These are phyloP conservation scores for Microplitis demolitor DNA, from an alignment of 1,140 invertebrate genomes.

Conservation along the genomic window DNA sequence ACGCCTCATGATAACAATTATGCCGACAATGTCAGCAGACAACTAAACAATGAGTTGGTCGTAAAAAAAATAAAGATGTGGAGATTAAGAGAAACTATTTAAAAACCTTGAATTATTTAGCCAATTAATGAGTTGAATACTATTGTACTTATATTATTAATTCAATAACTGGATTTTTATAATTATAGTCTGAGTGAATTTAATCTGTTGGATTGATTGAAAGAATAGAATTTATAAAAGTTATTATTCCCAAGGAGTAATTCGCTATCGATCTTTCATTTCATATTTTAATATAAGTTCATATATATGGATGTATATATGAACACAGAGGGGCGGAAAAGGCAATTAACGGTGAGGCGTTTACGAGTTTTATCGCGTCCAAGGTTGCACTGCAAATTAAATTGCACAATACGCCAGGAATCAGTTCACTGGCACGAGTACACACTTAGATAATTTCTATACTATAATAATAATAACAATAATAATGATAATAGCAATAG, in stretches of 20 bases:
- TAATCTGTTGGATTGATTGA: too few relatives aligned
- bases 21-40: background rate
- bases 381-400: conserved; percentile 33
- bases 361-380: conserved; percentile 27
- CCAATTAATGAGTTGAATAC: too few relatives aligned
- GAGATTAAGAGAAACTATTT: too few relatives aligned
- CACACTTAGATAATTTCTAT: background rate
- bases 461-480: too few relatives aligned
- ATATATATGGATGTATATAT: conserved; percentile 1
- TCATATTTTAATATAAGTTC: background rate
- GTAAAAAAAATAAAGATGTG: too few relatives aligned
- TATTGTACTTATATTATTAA: too few relatives aligned
- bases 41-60: background rate
- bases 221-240: too few relatives aligned
- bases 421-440: conserved; percentile 32
- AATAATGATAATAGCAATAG: too few relatives aligned
- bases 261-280: conserved; percentile 1
- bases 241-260: background rate
- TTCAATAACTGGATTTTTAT: too few relatives aligned
- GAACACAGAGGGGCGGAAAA: conserved; percentile 14
- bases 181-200: too few relatives aligned
- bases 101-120: too few relatives aligned
- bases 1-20: background rate
- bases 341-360: conserved; percentile 29
- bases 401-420: conserved; percentile 31